These are phyloP conservation scores for Chamaea fasciata DNA, from an alignment of 2,113 vertebrate species.

Conservation along the genomic window DNA sequence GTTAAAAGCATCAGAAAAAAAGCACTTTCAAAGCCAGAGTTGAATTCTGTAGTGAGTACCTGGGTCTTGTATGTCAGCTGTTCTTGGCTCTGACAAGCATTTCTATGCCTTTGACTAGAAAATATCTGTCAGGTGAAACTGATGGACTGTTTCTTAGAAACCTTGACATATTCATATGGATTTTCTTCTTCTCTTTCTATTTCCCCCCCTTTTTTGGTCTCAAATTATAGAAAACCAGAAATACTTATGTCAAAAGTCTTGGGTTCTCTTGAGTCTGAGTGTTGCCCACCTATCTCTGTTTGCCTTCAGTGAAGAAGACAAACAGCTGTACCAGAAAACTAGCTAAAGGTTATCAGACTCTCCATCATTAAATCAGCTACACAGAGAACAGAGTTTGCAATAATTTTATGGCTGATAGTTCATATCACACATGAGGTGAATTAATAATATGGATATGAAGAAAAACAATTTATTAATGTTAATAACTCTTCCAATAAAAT, in stretches of 20 bases:
- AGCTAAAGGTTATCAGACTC: conserved; percentile 27
- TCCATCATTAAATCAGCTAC: conserved; percentile 11
- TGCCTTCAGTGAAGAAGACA: neutral
- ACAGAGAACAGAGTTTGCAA: conserved; percentile 10
- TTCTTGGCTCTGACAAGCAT: neutral
- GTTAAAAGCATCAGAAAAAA: neutral
- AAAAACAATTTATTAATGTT: conserved; percentile 85
- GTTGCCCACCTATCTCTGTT: neutral
- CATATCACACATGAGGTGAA: conserved; percentile 72
- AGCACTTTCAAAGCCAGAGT: neutral
- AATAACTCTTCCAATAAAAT: conserved; percentile 79
- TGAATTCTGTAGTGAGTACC: accelerated
- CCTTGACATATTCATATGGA: neutral
- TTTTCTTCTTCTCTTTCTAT: neutral
- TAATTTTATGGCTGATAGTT: conserved; percentile 67
- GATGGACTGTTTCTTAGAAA: neutral
- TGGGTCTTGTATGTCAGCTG: neutral
- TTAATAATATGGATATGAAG: conserved; percentile 74
- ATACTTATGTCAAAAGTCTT: neutral
- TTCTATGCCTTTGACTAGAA: neutral
- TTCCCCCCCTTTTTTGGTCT: neutral
- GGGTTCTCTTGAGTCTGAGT: neutral
- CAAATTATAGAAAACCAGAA: neutral
- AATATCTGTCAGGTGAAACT: neutral
- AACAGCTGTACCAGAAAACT: neutral